Conservation (phyloP, 2,113 vertebrate species). For the Ictidomys tridecemlineatus region DNA sequence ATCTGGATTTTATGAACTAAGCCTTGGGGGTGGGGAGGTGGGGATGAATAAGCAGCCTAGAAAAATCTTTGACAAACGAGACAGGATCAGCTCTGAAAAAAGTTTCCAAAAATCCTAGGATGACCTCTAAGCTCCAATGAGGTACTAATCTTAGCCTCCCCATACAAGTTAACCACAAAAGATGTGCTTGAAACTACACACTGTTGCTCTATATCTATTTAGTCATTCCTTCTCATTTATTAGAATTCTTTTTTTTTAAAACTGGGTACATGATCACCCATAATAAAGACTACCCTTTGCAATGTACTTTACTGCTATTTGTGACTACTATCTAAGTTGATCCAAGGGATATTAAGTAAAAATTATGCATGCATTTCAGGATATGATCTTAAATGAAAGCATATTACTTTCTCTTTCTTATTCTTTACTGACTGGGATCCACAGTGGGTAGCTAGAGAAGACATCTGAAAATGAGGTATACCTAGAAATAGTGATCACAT, state of each 20-base stretch:
- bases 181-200: not conserved
- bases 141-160: not conserved
- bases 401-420: not conserved
- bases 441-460: not conserved
- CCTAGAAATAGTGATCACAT: not conserved
- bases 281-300: constrained; percentile 1
- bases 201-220: not conserved
- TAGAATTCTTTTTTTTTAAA: not conserved
- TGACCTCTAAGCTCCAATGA: not conserved
- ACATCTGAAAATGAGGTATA: not conserved
- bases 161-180: not conserved
- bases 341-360: not conserved
- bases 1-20: not conserved
- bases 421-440: not conserved
- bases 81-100: not conserved
- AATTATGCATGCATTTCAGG: not conserved
- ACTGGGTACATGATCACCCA: not conserved
- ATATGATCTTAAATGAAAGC: not conserved
- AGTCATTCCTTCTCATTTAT: not conserved
- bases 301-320: constrained; percentile 13
- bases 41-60: not conserved
- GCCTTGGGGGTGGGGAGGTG: not conserved
- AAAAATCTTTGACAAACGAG: not conserved
- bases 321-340: not conserved
- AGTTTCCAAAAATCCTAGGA: not conserved